Base-by-base conservation (phyloP, 2,797 vertebrate genomes). In the Mus minutoides region DNA sequence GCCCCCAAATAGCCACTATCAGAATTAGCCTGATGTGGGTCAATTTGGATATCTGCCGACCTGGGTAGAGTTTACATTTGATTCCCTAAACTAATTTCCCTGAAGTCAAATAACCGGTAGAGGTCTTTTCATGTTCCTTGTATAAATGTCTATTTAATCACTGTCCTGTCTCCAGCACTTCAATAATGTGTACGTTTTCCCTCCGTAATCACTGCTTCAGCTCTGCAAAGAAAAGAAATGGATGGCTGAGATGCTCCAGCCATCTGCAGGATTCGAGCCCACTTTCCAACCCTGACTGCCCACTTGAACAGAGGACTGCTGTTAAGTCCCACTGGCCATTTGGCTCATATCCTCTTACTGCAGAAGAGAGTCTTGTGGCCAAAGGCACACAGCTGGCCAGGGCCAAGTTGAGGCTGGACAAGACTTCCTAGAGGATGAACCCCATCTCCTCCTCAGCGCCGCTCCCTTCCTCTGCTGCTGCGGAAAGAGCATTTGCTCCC, bases 21-120 rank as follows among this genome's bases (percentile, higher is more conserved):
- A 58, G 64, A 92, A 93, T 89, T 82, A 95, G 94, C 43, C n/a
- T 69, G 71, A 92, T 0, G 0, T 31, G 83, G 94, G 95, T 94
- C 97, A 90, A 82, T 96, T 90, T 94, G 94, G 79, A 58, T 95
- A 90, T 79, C 89, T 91, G 80, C 56, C 96, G 96, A 93, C 94
- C 91, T 49, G 84, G 85, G 56, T 75, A 85, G 88, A 85, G 91
- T 94, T 93, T 94, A 94, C 62, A 94, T 97, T 92, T 80, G 94
- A 97, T 96, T 97, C 94, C 54, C 95, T 96, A 90, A 95, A 96
- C 97, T 96, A 89, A 97, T 98, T 97, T 97, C 97, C 97, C 95
- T 22, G 11, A 97, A 96, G 97, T 97, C 93, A 94, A 85, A 96
- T 96, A 95, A 95, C 83, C 34, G 58, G 91, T 52, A 62, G 92